phyloP scores from a whole-genome alignment of 2,113 vertebrate genomes.

The Ptychochromis oligacanthus region DNA sequence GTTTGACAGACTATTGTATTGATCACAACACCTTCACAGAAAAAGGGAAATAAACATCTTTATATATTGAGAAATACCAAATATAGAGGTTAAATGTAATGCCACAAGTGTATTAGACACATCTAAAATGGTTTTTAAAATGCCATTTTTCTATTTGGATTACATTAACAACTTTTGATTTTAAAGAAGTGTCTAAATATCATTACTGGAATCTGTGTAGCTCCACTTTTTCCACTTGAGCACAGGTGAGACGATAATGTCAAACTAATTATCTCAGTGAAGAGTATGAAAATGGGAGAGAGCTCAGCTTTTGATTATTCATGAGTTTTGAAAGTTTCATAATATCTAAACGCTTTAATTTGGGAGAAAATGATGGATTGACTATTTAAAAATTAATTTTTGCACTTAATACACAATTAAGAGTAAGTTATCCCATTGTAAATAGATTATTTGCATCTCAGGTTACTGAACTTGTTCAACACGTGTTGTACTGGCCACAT shows the following conservation, averaged over 20 bases:
- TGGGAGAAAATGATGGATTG: slow-evolving; percentile 12
- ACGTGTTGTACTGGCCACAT: slow-evolving; percentile 15
- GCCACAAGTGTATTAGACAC: not conserved
- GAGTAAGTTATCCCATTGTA: not conserved
- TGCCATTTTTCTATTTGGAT: not conserved
- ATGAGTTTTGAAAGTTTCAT: slow-evolving; percentile 49
- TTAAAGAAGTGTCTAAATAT: slow-evolving; percentile 1
- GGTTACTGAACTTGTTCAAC: slow-evolving; percentile 12
- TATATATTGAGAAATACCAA: not conserved
- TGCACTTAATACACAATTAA: slow-evolving; percentile 18
- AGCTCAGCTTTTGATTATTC: slow-evolving; percentile 65
- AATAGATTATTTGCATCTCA: slow-evolving; percentile 6
- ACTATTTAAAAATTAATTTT: slow-evolving; percentile 32
- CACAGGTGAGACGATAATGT: slow-evolving; percentile 73
- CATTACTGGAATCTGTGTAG: slow-evolving; percentile 21
- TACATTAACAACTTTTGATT: not conserved
- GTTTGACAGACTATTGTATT: not conserved
- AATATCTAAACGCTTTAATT: slow-evolving; percentile 34
- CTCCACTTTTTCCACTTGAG: slow-evolving; percentile 40
- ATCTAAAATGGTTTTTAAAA: not conserved
- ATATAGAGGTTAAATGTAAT: not conserved
- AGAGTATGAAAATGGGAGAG: slow-evolving; percentile 51
- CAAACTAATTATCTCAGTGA: slow-evolving; percentile 70
- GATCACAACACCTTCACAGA: not conserved
- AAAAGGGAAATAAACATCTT: not conserved